phyloP scores from a whole-genome alignment of 2,113 vertebrate genomes.

The Brachirus orientalis region DNA sequence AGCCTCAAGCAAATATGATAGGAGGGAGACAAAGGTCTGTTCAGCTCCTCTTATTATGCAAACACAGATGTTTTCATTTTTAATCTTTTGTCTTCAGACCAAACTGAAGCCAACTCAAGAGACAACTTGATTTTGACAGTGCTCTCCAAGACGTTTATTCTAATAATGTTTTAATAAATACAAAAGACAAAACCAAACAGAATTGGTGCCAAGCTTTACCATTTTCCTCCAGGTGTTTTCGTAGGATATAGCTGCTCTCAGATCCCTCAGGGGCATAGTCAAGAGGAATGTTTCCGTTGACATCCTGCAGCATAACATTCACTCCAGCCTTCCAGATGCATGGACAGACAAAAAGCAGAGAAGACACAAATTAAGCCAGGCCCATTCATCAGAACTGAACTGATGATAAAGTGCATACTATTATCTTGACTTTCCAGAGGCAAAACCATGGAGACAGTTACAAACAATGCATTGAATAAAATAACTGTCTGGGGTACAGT shows the following conservation, averaged over 20 bases:
- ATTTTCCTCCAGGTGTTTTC: conserved; percentile 90
- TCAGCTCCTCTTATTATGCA: too few relatives aligned
- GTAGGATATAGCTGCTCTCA: conserved; percentile 89
- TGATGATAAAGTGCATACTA: conserved; percentile 66
- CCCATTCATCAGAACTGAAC: conserved; percentile 64
- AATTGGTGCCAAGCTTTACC: conserved; percentile 75
- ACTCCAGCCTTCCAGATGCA: conserved; percentile 85
- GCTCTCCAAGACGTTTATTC: too few relatives aligned
- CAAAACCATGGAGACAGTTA: conserved; percentile 46
- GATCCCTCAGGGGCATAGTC: conserved; percentile 92
- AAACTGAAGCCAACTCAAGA: too few relatives aligned
- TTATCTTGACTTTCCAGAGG: conserved; percentile 71
- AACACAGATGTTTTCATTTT: too few relatives aligned
- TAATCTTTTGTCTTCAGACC: too few relatives aligned
- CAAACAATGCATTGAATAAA: conserved; percentile 68
- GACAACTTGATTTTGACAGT: too few relatives aligned
- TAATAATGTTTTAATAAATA: neutral
- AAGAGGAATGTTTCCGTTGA: conserved; percentile 90
- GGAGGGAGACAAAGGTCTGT: too few relatives aligned
- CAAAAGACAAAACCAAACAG: neutral
- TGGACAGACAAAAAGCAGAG: conserved; percentile 31
- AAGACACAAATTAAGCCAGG: conserved; percentile 36
- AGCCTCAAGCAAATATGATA: too few relatives aligned
- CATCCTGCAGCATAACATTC: conserved; percentile 92
- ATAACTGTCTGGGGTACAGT: conserved; percentile 24